Evolutionary conservation across 2,888 invertebrate species (phyloP).

Genomic region (Eupithecia subfuscata): DNA sequence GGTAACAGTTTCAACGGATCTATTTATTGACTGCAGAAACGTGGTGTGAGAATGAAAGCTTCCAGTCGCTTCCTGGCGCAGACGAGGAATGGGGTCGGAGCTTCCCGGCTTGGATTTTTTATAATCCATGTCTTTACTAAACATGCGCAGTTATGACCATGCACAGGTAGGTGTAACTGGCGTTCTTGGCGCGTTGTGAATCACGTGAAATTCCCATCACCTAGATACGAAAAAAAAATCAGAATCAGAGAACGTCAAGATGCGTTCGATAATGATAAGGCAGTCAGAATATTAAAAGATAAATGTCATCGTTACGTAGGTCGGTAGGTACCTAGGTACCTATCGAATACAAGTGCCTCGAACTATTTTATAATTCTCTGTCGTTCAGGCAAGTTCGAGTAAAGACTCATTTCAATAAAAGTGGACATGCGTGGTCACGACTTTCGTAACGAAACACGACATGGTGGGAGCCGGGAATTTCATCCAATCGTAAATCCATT

Average conservation of each 20-base stretch:
- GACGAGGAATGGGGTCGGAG: slow-evolving; percentile 74
- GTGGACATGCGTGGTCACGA: slow-evolving; percentile 52
- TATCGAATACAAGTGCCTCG: neutral
- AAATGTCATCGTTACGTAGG: no score
- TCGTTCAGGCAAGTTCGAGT: neutral
- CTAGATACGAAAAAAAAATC: neutral
- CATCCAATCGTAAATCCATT: slow-evolving; percentile 23
- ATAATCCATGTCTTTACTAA: neutral
- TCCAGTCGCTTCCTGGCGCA: slow-evolving; percentile 76
- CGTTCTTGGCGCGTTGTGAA: neutral
- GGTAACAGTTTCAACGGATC: slow-evolving; percentile 65
- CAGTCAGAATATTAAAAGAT: no score
- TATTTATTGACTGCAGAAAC: slow-evolving; percentile 78
- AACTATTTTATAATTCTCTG: neutral
- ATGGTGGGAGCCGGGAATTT: slow-evolving; percentile 20
- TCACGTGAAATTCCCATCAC: neutral
- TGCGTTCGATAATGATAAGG: neutral
- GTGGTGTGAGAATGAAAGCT: slow-evolving; percentile 72
- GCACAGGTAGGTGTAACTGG: no score
- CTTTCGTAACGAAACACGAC: slow-evolving; percentile 43
- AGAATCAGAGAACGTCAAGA: no score
- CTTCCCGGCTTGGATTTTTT: slow-evolving; percentile 59
- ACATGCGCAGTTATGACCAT: neutral
- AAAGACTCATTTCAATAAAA: slow-evolving; percentile 34
- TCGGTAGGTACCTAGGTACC: no score